Conservation (phyloP, 2,797 vertebrate genomes). For the Geotrypetes seraphini region DNA sequence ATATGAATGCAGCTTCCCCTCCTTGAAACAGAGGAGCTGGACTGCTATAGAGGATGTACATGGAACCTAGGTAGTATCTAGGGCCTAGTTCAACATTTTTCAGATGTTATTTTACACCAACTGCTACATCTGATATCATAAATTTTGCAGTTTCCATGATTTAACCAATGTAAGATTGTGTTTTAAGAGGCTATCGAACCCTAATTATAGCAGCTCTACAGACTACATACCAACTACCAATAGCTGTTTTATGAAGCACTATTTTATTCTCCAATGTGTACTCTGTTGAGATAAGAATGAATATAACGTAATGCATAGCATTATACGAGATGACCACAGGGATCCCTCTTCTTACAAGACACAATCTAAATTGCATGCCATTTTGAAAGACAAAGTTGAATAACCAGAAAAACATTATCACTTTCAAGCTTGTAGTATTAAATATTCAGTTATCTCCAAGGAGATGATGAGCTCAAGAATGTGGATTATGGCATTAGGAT, state of each 20-base stretch:
- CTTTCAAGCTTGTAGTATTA: slow-evolving; percentile 11
- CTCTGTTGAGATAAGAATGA: slow-evolving; percentile 35
- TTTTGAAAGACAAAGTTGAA: slow-evolving; percentile 39
- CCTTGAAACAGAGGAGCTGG: too few species aligned
- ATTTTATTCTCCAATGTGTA: slow-evolving; percentile 23
- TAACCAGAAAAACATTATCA: slow-evolving; percentile 32
- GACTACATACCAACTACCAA: too few species aligned
- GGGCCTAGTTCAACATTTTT: too few species aligned
- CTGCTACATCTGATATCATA: slow-evolving; percentile 1
- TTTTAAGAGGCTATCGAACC: too few species aligned
- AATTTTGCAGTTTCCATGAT: neutral
- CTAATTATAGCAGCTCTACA: too few species aligned
- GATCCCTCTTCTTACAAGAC: slow-evolving; percentile 37
- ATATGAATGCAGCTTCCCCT: too few species aligned
- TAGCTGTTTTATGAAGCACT: slow-evolving; percentile 6
- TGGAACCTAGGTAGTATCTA: too few species aligned
- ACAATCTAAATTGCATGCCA: slow-evolving; percentile 50
- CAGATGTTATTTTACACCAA: neutral
- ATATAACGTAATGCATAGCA: slow-evolving; percentile 35
- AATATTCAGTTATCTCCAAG: slow-evolving; percentile 15
- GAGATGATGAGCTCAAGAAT: slow-evolving; percentile 8
- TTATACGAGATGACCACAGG: slow-evolving; percentile 43
- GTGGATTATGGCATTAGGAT: slow-evolving; percentile 10
- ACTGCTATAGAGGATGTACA: too few species aligned
- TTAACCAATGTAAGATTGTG: too few species aligned